Base-by-base conservation (phyloP, 2,888 invertebrate genomes). In the Cybosia mesomella region DNA sequence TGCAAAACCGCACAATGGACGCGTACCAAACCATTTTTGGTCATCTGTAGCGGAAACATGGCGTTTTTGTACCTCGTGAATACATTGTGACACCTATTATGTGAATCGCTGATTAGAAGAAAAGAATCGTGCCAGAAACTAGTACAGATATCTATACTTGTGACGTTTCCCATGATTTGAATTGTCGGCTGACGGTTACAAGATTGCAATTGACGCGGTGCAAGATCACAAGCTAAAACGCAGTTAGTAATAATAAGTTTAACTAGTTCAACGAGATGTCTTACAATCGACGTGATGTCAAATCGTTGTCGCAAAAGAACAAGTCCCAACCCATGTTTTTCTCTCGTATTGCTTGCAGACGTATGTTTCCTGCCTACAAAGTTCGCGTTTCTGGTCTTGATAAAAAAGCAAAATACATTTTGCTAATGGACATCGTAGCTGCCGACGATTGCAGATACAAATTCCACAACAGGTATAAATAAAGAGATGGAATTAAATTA, bases 291-390 rank as follows among this genome's bases (percentile, higher is more conserved):
- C 91, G 89, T 87, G 91, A 92, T 92, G 92, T 94, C 93, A 91
- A 92, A 92, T 92, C 91, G 92, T 91, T 92, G 92, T 92, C 89
- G 91, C 92, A 87, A 89, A 79, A 91, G 91, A 92, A 92, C 93
- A 83, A 91, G 91, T 89, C 92, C 90, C 91, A 89, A 93, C 87
- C 92, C 91, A 93, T 93, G 92, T 93, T 92, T 94, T 94, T 95
- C 94, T 94, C 92, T 94, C 93, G 88, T 92, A 90, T 95, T 95
- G 96, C 95, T 96, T 96, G 95, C 97, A 98, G 98, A 96, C 98
- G 98, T 96, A 99, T 99, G 98, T 99, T 99, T 96, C 99, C 99
- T 95, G 98, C 98, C 95, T 98, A 97, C 97, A 98, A 98, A 97
- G 98, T 98, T 93, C 97, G 98, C 95, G 97, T 99, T 91, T 97